Evolutionary conservation across 2,888 invertebrate genomes (phyloP), one percentile per base, ranked within the genome.

Genomic region (Rhingia rostrata): DNA sequence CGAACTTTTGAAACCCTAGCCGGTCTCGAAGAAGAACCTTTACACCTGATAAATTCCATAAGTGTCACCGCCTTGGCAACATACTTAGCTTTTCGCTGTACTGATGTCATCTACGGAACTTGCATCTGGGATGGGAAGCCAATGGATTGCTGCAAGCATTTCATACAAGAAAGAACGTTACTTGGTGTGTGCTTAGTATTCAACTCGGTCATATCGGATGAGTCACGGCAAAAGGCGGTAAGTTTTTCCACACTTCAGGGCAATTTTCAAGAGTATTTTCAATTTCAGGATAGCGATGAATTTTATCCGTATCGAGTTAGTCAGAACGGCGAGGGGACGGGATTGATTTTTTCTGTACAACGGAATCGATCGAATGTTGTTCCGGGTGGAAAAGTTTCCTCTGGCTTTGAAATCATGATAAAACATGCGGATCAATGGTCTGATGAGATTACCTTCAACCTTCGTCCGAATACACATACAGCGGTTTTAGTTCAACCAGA

Each of bases 121-220:
- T 93, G 93, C 74, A 88, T 87, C 87, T 93, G 92, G 92, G 89
- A 92, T 0, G 89, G 89, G 54, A 67, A 86, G 14, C 67, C 87
- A 12, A 89, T 91, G 45, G 86, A 92, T 37, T 93, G 93, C 61
- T 92, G 93, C 83, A 89, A 91, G 1, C 87, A 90, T 14, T 92
- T 93, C 73, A 88, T 91, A 47, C 70, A 89, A 22, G 92, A 92
- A 78, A 91, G 89, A 66, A 92, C 92, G 0, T 92, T 92, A 86
- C 90, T 88, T 64, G 93, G 93, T 0, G 88, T 90, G 37, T 93
- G 93, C 84, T 90, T 92, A 86, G 88, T 92, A 0, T 93, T 92
- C 87, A 93, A 93, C 87, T 92, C 92, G 3, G 90, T 88, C 33
- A 30, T 89, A 3, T 88, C 89, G 0, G 56, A 47, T 0, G 45